Conservation (phyloP, 2,113 vertebrate species). For the Arizona elegans region DNA sequence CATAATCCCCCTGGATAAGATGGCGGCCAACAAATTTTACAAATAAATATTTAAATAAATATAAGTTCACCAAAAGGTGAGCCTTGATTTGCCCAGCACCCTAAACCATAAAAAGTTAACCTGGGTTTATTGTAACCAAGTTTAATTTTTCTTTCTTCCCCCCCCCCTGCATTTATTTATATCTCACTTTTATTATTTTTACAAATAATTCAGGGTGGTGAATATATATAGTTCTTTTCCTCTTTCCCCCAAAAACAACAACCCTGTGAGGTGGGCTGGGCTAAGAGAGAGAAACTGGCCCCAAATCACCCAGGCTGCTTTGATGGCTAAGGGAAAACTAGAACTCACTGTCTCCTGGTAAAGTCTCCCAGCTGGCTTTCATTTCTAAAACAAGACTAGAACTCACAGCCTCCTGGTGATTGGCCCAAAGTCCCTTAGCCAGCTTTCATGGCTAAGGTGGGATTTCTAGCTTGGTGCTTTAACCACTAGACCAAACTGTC, state of each 20-base stretch:
- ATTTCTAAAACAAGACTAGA: too few relatives aligned
- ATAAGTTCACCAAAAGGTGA: background rate
- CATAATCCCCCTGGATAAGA: background rate
- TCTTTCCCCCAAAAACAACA: background rate
- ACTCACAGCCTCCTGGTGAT: too few relatives aligned
- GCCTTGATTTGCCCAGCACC: background rate
- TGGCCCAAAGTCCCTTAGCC: too few relatives aligned
- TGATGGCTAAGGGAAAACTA: too few relatives aligned
- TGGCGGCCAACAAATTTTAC: background rate
- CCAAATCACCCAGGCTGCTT: background rate
- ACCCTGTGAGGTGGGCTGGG: background rate
- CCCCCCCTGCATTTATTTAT: background rate
- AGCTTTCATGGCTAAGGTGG: too few relatives aligned
- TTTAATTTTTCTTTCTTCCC: background rate
- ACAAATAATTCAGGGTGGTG: background rate
- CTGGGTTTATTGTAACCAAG: background rate
- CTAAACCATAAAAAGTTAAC: background rate
- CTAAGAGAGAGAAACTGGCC: background rate
- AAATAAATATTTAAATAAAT: background rate
- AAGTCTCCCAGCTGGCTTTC: too few relatives aligned
- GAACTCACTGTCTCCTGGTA: too few relatives aligned
- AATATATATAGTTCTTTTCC: background rate
- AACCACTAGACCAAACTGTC: background rate
- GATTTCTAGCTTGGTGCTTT: background rate
- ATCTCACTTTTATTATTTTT: background rate